Evolutionary conservation across 2,797 vertebrate genomes (phyloP), one percentile per base, ranked within the genome.

Genomic region (Fringilla coelebs): DNA sequence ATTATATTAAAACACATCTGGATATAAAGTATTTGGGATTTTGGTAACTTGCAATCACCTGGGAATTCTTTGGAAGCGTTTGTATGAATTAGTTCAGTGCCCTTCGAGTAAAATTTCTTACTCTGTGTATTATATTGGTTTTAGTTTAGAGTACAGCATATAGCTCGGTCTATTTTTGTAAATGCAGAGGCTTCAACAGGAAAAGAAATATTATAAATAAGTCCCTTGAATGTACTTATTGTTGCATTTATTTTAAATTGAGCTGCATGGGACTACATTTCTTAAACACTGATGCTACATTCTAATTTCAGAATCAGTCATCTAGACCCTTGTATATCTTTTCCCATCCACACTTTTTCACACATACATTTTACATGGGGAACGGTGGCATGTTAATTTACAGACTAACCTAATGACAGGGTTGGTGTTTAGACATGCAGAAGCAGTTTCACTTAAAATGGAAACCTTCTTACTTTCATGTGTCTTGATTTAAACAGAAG

Each of bases 401-500:
- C 81, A 71, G 52, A 62, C 78, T 85, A 85, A 85, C 49, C 75
- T 89, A 77, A 71, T 86, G 77, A 77, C 74, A 51, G 28, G 36
- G 28, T 65, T 76, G 25, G 13, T 87, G 75, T 77, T 93, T 49
- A 89, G 77, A 79, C 52, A 15, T 28, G 71, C 38, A 22, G 72
- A 85, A 89, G 51, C 81, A 24, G 58, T 77, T 90, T 95, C 67
- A 66, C 51, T 93, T 93, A 78, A 79, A 89, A 75, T 91, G 62
- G 75, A 96, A 89, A 84, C 72, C 38, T 45, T 72, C 48, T 96
- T 95, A 55, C 63, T 88, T 95, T 70, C 82, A 11, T 18, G 57
- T 84, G 77, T 78, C 81, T 76, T 94, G 83, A 88, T 94, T 95
- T 93, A 90, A 97, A 88, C 46, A 75, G 57, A 86, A 71, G 9